Conservation (phyloP, 2,888 invertebrate genomes). For the Plebejus melissa region DNA sequence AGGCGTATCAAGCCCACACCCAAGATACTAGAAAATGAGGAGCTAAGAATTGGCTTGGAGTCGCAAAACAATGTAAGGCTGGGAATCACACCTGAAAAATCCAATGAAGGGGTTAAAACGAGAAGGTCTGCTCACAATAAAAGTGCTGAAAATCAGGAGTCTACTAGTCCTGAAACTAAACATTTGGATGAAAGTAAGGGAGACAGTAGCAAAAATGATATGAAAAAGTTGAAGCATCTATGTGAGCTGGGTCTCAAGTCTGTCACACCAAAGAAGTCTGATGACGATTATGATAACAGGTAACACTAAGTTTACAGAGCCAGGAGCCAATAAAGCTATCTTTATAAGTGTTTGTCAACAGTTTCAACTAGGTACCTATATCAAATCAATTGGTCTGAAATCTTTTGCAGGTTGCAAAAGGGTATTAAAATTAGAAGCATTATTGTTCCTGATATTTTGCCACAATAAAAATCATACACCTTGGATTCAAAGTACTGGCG, state of each 20-base stretch:
- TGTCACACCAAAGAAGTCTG: slow-evolving; percentile 54
- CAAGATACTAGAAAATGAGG: slow-evolving; percentile 83
- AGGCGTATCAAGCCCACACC: slow-evolving; percentile 83
- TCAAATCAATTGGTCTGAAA: too few relatives aligned
- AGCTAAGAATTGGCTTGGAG: slow-evolving; percentile 77
- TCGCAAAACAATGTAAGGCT: slow-evolving; percentile 77
- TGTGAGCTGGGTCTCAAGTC: slow-evolving; percentile 76
- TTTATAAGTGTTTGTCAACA: too few relatives aligned
- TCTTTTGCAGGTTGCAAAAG: too few relatives aligned
- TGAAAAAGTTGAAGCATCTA: slow-evolving; percentile 78
- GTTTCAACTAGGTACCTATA: too few relatives aligned
- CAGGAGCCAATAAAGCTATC: background rate
- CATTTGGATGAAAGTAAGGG: slow-evolving; percentile 33
- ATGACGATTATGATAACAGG: slow-evolving; percentile 46
- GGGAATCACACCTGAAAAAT: slow-evolving; percentile 58
- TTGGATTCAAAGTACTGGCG: too few relatives aligned
- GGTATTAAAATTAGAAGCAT: too few relatives aligned
- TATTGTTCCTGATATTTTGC: too few relatives aligned
- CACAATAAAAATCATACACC: too few relatives aligned
- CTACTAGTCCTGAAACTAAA: slow-evolving; percentile 36
- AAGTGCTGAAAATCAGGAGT: slow-evolving; percentile 41
- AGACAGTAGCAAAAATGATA: slow-evolving; percentile 47
- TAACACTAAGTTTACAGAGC: slow-evolving; percentile 27
- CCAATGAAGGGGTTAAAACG: slow-evolving; percentile 60
- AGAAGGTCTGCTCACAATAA: slow-evolving; percentile 53